Percentiles rank a stretch among this genome's conserved stretches.
Conservation (phyloP, 2,797 vertebrate species). For the Bovichtus variegatus region DNA sequence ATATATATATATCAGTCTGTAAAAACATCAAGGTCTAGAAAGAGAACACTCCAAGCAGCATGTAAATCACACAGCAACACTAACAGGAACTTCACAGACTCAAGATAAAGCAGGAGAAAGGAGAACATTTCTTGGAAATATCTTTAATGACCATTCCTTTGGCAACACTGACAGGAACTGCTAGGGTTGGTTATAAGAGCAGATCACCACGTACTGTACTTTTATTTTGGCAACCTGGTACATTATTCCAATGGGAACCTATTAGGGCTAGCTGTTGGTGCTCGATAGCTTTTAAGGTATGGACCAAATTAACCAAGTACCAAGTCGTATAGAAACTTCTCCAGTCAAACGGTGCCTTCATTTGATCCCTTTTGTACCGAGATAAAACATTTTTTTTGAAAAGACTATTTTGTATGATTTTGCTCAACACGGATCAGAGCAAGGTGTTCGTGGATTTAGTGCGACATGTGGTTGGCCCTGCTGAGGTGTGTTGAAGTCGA, state of each 20-base stretch:
- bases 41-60: conserved; percentile 35
- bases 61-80: conserved; percentile 40
- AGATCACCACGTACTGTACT: background rate
- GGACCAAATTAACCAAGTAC: too few species aligned
- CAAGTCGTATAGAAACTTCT: too few species aligned
- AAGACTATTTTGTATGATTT: too few species aligned
- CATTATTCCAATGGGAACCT: background rate
- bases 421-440: too few species aligned
- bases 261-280: too few species aligned
- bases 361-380: too few species aligned
- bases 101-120: conserved; percentile 5
- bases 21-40: conserved; percentile 48
- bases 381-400: too few species aligned
- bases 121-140: background rate
- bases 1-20: conserved; percentile 35
- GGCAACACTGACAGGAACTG: background rate
- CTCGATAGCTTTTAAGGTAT: too few species aligned
- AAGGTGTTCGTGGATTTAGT: too few species aligned
- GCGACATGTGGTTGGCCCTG: too few species aligned
- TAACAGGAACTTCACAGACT: conserved; percentile 14
- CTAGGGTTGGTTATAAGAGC: background rate
- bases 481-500: too few species aligned
- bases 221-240: background rate
- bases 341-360: too few species aligned
- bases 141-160: background rate